Conservation (phyloP, 2,797 vertebrate genomes). For the Trichosurus vulpecula region DNA sequence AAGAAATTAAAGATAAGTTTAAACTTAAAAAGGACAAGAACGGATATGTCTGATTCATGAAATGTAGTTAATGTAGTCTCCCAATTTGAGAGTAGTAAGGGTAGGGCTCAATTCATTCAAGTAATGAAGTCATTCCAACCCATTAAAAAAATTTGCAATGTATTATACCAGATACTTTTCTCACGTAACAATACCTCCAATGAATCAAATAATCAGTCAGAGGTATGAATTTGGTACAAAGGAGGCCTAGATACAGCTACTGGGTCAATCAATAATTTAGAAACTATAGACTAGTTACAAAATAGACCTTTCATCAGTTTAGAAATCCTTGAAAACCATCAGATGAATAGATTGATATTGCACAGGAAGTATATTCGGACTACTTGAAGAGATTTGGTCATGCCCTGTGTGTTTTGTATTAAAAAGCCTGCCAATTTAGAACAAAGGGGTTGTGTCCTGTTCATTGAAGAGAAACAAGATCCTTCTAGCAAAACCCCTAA, state of each 20-base stretch:
- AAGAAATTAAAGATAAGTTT: neutral
- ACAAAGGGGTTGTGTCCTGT: neutral
- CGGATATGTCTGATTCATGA: neutral
- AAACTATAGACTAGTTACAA: neutral
- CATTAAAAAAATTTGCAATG: neutral
- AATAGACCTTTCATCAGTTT: neutral
- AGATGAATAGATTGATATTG: neutral
- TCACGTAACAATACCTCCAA: neutral
- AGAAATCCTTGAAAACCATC: neutral
- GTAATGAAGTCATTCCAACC: neutral
- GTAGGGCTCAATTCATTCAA: neutral
- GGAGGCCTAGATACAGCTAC: neutral
- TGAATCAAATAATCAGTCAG: neutral
- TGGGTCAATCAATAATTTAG: neutral
- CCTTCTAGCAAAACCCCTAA: neutral
- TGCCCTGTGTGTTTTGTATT: neutral
- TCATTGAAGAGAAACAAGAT: neutral
- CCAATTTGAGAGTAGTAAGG: neutral
- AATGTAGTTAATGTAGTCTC: neutral
- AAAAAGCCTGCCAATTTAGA: neutral
- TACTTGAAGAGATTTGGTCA: neutral
- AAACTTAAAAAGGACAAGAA: neutral
- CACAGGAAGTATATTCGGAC: neutral
- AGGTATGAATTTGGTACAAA: neutral
- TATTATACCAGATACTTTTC: neutral